Conservation (phyloP, 2,113 vertebrate genomes). For the Martes martes region DNA sequence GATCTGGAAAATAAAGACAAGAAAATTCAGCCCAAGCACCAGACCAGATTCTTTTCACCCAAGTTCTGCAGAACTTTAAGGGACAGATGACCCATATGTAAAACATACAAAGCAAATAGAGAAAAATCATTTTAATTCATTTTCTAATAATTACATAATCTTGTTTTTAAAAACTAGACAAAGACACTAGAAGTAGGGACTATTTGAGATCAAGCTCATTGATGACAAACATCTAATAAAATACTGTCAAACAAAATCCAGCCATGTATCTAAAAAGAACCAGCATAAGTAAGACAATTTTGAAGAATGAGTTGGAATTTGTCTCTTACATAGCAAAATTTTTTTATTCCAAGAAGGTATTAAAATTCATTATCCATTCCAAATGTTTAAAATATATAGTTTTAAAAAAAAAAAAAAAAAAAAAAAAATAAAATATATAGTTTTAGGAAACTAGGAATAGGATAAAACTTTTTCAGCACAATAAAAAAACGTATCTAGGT, state of each 20-base stretch:
- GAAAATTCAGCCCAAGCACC: neutral
- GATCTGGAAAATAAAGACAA: neutral
- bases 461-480: neutral
- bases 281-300: neutral
- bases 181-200: neutral
- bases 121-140: neutral
- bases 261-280: neutral
- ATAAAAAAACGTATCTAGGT: neutral
- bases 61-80: neutral
- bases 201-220: neutral
- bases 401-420: too few species aligned
- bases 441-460: neutral
- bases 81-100: neutral
- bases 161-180: neutral
- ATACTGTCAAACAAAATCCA: neutral
- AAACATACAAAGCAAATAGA: neutral
- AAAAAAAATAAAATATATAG: neutral
- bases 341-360: neutral
- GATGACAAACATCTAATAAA: slow-evolving; percentile 18
- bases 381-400: neutral
- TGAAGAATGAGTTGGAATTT: neutral
- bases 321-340: neutral
- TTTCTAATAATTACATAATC: neutral
- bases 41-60: neutral
- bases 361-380: neutral